Conservation (phyloP, 2,888 invertebrate genomes). For the Vesta saturnalis region DNA sequence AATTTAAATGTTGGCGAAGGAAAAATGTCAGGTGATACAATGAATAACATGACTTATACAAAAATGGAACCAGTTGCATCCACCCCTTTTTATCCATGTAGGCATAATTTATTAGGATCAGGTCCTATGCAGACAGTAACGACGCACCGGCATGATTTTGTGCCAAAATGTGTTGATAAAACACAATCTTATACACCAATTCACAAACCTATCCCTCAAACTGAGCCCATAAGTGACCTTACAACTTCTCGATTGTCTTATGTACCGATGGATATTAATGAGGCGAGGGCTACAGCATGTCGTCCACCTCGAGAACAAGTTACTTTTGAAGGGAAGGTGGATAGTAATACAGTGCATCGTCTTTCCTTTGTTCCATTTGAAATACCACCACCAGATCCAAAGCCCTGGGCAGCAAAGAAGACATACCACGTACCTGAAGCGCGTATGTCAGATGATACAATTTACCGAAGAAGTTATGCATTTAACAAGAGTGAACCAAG, state of each 20-base stretch:
- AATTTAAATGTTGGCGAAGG: constrained; percentile 49
- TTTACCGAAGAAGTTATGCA: constrained; percentile 66
- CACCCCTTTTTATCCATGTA: constrained; percentile 63
- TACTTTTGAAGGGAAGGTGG: constrained; percentile 23
- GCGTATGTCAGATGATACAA: constrained; percentile 64
- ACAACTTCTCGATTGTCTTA: constrained; percentile 69
- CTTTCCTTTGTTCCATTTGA: constrained; percentile 64
- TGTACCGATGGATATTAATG: constrained; percentile 61
- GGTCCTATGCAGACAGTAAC: constrained; percentile 72
- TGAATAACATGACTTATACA: constrained; percentile 68
- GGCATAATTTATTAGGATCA: constrained; percentile 66
- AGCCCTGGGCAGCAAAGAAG: constrained; percentile 23
- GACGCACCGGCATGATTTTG: constrained; percentile 73
- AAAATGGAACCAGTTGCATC: constrained; percentile 63
- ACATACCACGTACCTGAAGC: not conserved
- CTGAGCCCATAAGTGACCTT: constrained; percentile 61
- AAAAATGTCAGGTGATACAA: constrained; percentile 51
- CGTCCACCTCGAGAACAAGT: constrained; percentile 38
- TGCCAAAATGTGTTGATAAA: constrained; percentile 65
- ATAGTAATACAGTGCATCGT: constrained; percentile 63
- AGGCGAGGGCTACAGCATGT: constrained; percentile 31
- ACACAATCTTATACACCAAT: constrained; percentile 61
- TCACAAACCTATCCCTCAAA: constrained; percentile 58
- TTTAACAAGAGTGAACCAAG: constrained; percentile 44
- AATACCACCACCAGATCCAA: constrained; percentile 7